Percentiles rank a stretch among this genome's conserved stretches.
Conservation (phyloP, 2,888 invertebrate species). For the Epistrophe grossulariae region DNA sequence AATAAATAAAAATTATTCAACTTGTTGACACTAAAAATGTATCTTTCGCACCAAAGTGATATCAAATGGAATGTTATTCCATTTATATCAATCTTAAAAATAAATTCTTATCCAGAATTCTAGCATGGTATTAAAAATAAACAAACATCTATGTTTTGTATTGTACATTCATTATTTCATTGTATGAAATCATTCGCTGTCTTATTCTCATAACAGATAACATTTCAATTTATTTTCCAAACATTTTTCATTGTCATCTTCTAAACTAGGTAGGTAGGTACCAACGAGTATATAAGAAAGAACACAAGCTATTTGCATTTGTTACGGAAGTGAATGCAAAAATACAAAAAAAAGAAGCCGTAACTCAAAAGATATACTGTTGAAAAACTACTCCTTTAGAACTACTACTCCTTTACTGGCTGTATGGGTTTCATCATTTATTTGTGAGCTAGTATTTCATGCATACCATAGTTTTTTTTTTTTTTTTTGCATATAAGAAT, state of each 20-base stretch:
- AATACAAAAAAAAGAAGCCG: neutral
- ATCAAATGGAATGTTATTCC: neutral
- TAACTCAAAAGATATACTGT: constrained; percentile 28
- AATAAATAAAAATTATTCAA: too few relatives aligned
- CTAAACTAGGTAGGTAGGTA: neutral
- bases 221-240: constrained; percentile 46
- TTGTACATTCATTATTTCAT: neutral
- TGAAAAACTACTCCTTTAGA: constrained; percentile 6
- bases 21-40: too few relatives aligned
- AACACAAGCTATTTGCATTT: constrained; percentile 25
- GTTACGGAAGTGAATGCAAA: constrained; percentile 6
- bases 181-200: constrained; percentile 28
- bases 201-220: neutral
- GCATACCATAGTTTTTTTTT: neutral
- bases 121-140: neutral
- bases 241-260: constrained; percentile 35
- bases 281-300: neutral
- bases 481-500: neutral
- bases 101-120: neutral
- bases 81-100: neutral
- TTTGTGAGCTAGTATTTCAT: constrained; percentile 18
- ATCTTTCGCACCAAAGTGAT: too few relatives aligned
- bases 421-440: constrained; percentile 1
- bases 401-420: neutral
- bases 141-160: too few relatives aligned